Base-by-base conservation (phyloP, 2,797 vertebrate species). In the Onychomys arenicola region DNA sequence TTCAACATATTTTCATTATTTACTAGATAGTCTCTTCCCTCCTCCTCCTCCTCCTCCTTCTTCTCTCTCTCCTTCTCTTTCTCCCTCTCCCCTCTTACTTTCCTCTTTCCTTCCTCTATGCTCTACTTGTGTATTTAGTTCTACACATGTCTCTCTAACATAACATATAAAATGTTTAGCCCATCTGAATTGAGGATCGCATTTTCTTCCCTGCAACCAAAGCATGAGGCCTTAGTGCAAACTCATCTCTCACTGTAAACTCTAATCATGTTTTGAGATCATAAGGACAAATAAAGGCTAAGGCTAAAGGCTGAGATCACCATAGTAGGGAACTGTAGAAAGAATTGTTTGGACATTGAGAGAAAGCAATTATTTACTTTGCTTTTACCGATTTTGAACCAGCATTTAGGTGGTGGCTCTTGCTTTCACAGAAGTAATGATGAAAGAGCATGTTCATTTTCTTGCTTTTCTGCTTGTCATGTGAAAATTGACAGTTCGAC, bases 171-270 rank as follows among this genome's bases (percentile, higher is more conserved):
- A 92, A 92, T 57, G 11, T 21, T 11, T 32, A 84, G 13, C 6
- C 2, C 80, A 21, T 40, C 11, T 76, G 27, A 69, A 76, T 77
- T 21, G 59, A 90, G 82, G 85, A 95, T 95, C 65, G 19, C 55
- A 65, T 89, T 95, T 95, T 94, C 61, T 93, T 95, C 71, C 69
- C 80, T 91, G 77, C 94, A 98, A 97, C 25, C 65, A 88, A 81
- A 69, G 71, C 71, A 52, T 69, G 37, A 43, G 59, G 95, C 90
- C 71, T 57, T 78, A 59, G 52, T 80, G 57, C 65, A 90, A 77
- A 78, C 34, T 81, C 55, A 43, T 90, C 34, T 94, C 61, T 96
- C 85, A 32, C 67, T 61, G 12, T 55, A 85, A 94, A 52, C 65
- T 94, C 67, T 90, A 73, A 96, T 89, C 76, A 40, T 14, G 34